Evolutionary conservation across 1,140 invertebrate genomes (phyloP).

Genomic region (Caenorhabditis elegans): WBcel235 BX284605.5:12500001-12500500

Average conservation of each 20-base stretch:
- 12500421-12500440: background rate
- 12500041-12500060: background rate
- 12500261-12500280: background rate
- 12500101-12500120: background rate
- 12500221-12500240: too few species aligned
- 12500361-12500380: background rate
- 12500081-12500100: background rate
- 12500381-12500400: conserved; percentile 17
- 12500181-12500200: background rate
- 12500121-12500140: background rate
- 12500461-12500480: conserved; percentile 1
- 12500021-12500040: background rate
- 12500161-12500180: too few species aligned
- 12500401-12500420: conserved; percentile 18
- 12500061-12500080: background rate
- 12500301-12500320: conserved; percentile 29
- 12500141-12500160: too few species aligned
- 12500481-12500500: conserved; percentile 15
- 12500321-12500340: background rate
- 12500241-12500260: background rate
- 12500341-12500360: too few species aligned
- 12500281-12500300: background rate
- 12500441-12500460: background rate
- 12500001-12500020: conserved; percentile 17
- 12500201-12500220: too few species aligned